A percentile compares a stretch with the other conserved stretches of the same genome.
Evolutionary conservation across 2,113 vertebrate species (phyloP).

Genomic region (Oophaga pumilio): DNA sequence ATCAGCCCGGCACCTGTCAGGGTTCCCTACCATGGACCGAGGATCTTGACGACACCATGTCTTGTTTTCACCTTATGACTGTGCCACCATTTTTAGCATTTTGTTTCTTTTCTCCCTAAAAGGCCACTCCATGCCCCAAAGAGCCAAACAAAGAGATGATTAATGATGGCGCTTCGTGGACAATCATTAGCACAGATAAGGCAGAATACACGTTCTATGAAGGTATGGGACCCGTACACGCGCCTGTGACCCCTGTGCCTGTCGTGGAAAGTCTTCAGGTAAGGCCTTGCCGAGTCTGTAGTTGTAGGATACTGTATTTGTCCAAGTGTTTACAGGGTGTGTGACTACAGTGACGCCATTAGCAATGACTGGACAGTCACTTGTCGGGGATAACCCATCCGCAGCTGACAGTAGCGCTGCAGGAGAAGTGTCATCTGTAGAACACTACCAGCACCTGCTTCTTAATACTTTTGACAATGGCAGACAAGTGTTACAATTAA

Average conservation of each 20-base stretch:
- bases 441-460: no score
- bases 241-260: slow-evolving; percentile 97
- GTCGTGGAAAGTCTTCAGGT: slow-evolving; percentile 99
- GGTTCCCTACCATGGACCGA: background rate
- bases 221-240: slow-evolving; percentile 97
- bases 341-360: no score
- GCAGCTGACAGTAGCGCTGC: no score
- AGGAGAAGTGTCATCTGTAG: no score
- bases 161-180: slow-evolving; percentile 99
- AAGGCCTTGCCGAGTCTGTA: background rate
- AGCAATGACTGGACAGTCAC: no score
- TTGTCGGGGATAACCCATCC: no score
- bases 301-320: no score
- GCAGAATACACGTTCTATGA: slow-evolving; percentile 99
- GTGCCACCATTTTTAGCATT: background rate
- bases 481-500: no score
- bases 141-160: slow-evolving; percentile 99
- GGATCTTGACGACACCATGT: background rate
- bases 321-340: no score
- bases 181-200: slow-evolving; percentile 99
- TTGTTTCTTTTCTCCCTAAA: background rate
- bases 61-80: background rate
- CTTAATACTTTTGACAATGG: no score
- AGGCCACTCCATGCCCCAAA: slow-evolving; percentile 99
- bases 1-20: no score